Evolutionary conservation across 2,888 invertebrate genomes (phyloP).

Genomic region (Trileptium ribeirensis): DNA sequence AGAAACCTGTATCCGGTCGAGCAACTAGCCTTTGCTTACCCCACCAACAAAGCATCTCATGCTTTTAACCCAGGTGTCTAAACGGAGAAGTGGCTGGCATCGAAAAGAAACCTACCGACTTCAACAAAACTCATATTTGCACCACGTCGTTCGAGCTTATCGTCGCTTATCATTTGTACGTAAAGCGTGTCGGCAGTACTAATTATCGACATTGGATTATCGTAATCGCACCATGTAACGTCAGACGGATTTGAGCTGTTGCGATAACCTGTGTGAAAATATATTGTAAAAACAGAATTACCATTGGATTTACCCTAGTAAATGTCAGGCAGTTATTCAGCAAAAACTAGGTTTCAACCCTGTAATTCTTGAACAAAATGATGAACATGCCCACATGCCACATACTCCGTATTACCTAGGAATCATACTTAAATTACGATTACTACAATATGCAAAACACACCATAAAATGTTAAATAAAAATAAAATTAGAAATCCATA

Average conservation of each 20-base stretch:
- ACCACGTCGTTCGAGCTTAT: background rate
- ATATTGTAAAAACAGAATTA: background rate
- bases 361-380: background rate
- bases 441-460: too few species aligned
- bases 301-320: too few species aligned
- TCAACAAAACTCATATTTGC: conserved; percentile 1
- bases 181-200: background rate
- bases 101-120: conserved; percentile 1
- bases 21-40: too few species aligned
- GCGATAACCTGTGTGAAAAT: background rate
- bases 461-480: too few species aligned
- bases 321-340: too few species aligned
- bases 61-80: too few species aligned
- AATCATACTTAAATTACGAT: too few species aligned
- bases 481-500: too few species aligned
- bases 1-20: too few species aligned
- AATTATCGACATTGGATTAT: conserved; percentile 7
- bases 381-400: background rate
- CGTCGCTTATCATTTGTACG: conserved; percentile 12
- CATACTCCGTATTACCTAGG: too few species aligned
- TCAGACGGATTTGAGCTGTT: background rate
- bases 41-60: too few species aligned
- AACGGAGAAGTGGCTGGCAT: too few species aligned
- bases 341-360: background rate
- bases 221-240: conserved; percentile 13